phyloP scores from a whole-genome alignment of 2,797 vertebrate species.

The Sebastes iracundus region DNA sequence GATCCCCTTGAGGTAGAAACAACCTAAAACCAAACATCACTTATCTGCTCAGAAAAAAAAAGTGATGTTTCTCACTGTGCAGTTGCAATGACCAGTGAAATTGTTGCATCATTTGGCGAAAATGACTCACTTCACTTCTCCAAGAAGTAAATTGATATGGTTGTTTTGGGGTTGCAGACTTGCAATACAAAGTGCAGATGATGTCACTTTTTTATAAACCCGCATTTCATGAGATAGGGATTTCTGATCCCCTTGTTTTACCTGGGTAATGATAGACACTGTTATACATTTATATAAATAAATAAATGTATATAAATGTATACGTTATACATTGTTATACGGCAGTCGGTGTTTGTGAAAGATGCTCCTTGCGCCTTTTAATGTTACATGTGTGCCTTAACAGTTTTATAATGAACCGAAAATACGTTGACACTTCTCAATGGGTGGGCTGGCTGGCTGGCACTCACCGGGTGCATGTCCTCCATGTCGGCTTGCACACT shows the following conservation, averaged over 20 bases:
- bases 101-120: background rate
- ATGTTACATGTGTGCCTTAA: too few relatives aligned
- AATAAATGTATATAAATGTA: rapidly evolving
- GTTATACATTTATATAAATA: background rate
- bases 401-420: too few relatives aligned
- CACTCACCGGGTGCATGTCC: too few relatives aligned
- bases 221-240: background rate
- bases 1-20: background rate
- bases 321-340: too few relatives aligned
- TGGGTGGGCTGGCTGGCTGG: too few relatives aligned
- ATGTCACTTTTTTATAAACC: background rate
- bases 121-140: background rate
- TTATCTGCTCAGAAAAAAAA: background rate
- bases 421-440: too few relatives aligned
- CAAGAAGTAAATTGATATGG: background rate
- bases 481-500: too few relatives aligned
- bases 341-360: too few relatives aligned
- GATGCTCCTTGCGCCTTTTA: too few relatives aligned
- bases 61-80: background rate
- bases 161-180: background rate
- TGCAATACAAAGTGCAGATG: background rate
- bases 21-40: background rate
- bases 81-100: constrained; percentile 3
- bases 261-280: too few relatives aligned
- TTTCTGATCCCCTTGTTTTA: background rate